These are phyloP conservation scores for Hydrochoerus hydrochaeris DNA, from an alignment of 2,113 vertebrate species.

Conservation along the genomic window DNA sequence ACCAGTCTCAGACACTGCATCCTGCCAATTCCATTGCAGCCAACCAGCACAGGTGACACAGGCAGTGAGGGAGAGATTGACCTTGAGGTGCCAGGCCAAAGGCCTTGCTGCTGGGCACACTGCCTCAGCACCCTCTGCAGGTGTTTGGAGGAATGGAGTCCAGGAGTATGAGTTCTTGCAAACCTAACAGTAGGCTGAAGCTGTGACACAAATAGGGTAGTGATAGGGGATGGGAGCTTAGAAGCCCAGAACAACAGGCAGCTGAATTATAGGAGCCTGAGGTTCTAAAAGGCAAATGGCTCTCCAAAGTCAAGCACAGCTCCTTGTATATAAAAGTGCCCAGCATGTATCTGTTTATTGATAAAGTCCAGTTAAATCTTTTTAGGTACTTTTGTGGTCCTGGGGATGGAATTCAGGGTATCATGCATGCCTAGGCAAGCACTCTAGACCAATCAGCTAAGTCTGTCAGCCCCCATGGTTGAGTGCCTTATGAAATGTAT, in stretches of 20 bases:
- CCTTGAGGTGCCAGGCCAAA: neutral
- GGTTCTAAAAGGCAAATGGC: slow-evolving; percentile 14
- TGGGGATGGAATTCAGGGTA: neutral
- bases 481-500: neutral
- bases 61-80: neutral
- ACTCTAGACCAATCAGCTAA: neutral
- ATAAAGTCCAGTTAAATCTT: neutral
- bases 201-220: neutral
- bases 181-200: slow-evolving; percentile 16
- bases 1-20: neutral
- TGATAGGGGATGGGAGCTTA: neutral
- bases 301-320: neutral
- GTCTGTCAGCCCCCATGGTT: neutral
- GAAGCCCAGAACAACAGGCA: slow-evolving; percentile 1
- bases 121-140: neutral
- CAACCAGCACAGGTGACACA: neutral
- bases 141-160: slow-evolving; percentile 3
- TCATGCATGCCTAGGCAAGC: neutral
- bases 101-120: neutral
- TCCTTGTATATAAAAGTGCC: neutral
- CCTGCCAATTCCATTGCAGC: neutral
- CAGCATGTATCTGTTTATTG: neutral
- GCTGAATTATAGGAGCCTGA: slow-evolving; percentile 5
- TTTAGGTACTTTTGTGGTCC: neutral
- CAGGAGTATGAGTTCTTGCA: slow-evolving; percentile 5